Evolutionary conservation across 2,113 vertebrate genomes (phyloP).

Genomic region (Psilopsiagon aurifrons): DNA sequence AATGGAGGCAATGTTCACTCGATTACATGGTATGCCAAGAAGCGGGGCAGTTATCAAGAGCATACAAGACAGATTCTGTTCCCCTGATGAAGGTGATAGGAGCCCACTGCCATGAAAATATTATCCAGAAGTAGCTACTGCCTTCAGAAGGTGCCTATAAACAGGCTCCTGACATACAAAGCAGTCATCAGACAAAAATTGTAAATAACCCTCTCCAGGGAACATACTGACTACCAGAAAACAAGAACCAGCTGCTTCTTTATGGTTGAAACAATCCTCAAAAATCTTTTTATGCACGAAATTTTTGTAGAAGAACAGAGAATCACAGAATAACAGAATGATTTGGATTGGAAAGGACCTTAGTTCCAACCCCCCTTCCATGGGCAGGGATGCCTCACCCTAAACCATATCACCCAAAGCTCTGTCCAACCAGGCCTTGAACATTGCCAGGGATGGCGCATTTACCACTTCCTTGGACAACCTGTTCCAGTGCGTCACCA

Average conservation of each 20-base stretch:
- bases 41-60: neutral
- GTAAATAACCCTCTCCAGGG: neutral
- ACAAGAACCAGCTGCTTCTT: neutral
- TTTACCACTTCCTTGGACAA: neutral
- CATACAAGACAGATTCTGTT: neutral
- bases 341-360: neutral
- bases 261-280: neutral
- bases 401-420: neutral
- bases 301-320: neutral
- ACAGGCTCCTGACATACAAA: neutral
- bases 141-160: neutral
- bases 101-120: neutral
- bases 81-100: neutral
- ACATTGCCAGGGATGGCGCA: neutral
- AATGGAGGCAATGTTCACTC: neutral
- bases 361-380: neutral
- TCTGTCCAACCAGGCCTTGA: neutral
- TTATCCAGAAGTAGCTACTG: neutral
- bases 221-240: neutral
- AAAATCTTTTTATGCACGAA: neutral
- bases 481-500: neutral
- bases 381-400: neutral
- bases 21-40: rapidly evolving
- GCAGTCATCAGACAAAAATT: neutral
- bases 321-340: neutral